Evolutionary conservation across 2,888 invertebrate genomes (phyloP).

Genomic region (Mycalesis mineus): DNA sequence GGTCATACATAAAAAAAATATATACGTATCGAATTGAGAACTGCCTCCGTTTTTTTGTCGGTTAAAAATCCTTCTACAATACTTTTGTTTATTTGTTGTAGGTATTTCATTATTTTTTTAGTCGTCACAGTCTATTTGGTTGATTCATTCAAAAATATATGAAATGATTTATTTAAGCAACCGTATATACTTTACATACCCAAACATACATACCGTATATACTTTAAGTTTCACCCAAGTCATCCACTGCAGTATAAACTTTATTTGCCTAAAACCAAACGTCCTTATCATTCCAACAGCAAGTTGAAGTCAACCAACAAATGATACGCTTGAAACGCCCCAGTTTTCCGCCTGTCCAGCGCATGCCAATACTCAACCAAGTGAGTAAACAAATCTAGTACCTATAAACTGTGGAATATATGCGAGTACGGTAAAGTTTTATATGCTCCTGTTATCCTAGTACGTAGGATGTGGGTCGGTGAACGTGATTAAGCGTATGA

Average conservation of each 20-base stretch:
- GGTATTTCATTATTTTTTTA: too few species aligned
- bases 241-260: neutral
- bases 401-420: constrained; percentile 9
- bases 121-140: too few species aligned
- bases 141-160: too few species aligned
- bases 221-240: neutral
- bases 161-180: too few species aligned
- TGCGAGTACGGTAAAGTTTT: constrained; percentile 15
- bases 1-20: too few species aligned
- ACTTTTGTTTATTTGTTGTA: too few species aligned
- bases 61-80: too few species aligned
- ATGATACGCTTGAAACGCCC: constrained; percentile 16
- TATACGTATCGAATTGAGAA: too few species aligned
- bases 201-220: too few species aligned
- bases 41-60: too few species aligned
- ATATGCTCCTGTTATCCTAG: constrained; percentile 12
- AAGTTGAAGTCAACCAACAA: constrained; percentile 9
- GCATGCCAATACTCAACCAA: constrained; percentile 20
- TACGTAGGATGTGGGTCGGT: constrained; percentile 6
- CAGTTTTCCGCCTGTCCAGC: constrained; percentile 23
- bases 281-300: constrained; percentile 4
- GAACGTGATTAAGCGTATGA: neutral
- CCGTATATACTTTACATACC: too few species aligned
- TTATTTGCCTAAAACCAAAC: neutral
- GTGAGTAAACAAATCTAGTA: constrained; percentile 21